Evolutionary conservation across 1,140 invertebrate species (phyloP), one percentile per base, ranked within the genome.

Genomic region (Augochlora pura): DNA sequence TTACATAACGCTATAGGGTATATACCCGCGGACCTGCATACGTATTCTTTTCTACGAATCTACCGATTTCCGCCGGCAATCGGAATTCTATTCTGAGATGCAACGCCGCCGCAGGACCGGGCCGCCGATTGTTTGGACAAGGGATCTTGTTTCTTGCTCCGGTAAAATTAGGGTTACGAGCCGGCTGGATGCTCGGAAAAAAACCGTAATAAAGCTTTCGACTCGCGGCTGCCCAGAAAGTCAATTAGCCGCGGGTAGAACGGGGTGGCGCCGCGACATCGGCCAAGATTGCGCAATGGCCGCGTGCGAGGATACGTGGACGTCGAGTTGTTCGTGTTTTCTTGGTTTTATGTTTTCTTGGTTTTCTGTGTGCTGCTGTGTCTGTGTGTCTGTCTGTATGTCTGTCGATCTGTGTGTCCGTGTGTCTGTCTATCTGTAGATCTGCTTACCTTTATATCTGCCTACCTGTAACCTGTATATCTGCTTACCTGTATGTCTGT

Each of bases 1-100:
- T 88, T 88, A 88, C 87, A 87, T 88, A 88, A 88, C 84, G 69
- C 9, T 21, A 21, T n/a, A n/a, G n/a, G 49, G 14, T 46, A 69
- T 57, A 52, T n/a, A n/a, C n/a, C 69, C 38, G 1, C 66, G 21
- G 21, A 59, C 57, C 23, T 52, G 69, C 39, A 54, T 27, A 49
- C n/a, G n/a, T n/a, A n/a, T n/a, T 64, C 23, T 32, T 70, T 80
- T 72, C 67, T 12, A 54, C 60, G 72, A 65, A 68, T 60, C 25
- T 59, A 71, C 62, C 39, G 57, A 57, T 83, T 59, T 54, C 27
- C 27, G 8, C 23, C 14, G 62, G 18, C 62, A 27, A 77, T 63
- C 25, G 57, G 32, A 63, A 77, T 71, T 63, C 76, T 77, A 71
- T 71, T 77, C 32, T 49, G 18, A 54, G 32, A 64, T n/a, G 67